Evolutionary conservation across 2,888 invertebrate genomes (phyloP).

Genomic region (Caradrina clavipalpis): DNA sequence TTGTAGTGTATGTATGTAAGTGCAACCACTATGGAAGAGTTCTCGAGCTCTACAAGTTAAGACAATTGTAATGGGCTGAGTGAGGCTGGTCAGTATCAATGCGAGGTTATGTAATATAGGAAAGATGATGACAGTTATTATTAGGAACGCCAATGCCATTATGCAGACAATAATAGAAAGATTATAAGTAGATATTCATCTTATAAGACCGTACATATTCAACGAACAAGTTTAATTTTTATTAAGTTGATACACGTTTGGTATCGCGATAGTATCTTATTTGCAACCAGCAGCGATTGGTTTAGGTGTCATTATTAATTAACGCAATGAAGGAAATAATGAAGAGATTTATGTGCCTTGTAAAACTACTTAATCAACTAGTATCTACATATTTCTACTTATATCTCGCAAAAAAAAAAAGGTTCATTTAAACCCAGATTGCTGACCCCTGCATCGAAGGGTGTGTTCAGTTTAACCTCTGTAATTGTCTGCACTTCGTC

Average conservation of each 20-base stretch:
- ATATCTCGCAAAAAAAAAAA: background rate
- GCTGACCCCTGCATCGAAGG: conserved; percentile 24
- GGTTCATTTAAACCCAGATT: conserved; percentile 1
- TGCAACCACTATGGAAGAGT: background rate
- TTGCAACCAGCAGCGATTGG: conserved; percentile 3
- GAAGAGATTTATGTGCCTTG: background rate
- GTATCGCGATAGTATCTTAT: background rate
- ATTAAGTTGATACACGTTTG: background rate
- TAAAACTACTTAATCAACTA: background rate
- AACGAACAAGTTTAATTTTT: conserved; percentile 8
- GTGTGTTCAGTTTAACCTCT: conserved; percentile 56
- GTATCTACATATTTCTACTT: background rate
- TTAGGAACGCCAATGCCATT: background rate
- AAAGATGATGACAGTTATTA: background rate
- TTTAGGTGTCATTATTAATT: conserved; percentile 2
- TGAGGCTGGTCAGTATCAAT: conserved; percentile 52
- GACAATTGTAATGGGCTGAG: conserved; percentile 41
- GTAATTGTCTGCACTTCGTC: conserved; percentile 34
- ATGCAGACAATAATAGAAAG: background rate
- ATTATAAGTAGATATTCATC: background rate
- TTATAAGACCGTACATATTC: background rate
- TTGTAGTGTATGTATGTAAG: background rate
- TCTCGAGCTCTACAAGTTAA: background rate
- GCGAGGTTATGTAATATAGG: conserved; percentile 5
- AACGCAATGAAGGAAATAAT: conserved; percentile 21